Evolutionary conservation across 92 coral and sea anemone genomes (phyloP), one percentile per base, ranked within the genome.

Genomic region (Epizoanthus scotinus): DNA sequence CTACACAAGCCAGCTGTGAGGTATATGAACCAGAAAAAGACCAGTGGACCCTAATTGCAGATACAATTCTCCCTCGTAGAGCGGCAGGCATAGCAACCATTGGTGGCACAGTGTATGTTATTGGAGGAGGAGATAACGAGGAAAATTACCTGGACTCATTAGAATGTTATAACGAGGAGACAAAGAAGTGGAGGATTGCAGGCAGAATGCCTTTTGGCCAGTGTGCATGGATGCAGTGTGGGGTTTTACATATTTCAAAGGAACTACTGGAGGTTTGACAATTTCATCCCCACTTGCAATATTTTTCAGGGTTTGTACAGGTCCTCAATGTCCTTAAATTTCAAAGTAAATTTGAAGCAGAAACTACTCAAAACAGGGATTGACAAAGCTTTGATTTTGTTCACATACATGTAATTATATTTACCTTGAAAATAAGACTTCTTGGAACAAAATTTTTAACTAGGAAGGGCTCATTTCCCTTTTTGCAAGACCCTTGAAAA

Each of bases 1-100:
- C 82, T 13, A 88, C 94, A 28, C 86, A 87, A 54, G 69, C 86
- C 58, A 90, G 94, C 77, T 93, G 98, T 67, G 98, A 93, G 77
- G 62, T 93, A 17, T 93, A 82, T 56, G 84, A 81, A 71, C 87
- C 92, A 21, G 78, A 70, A 22, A 38, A 66, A 0, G 87, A 89
- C 68, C 81, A 83, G 58, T 93, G 98, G 98, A 86, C 74, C 44
- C 44, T 84, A 6, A 67, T 93, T 70, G 90, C 91, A 3, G 91
- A 91, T 54, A 54, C 86, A n/a, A 67, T 79, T 42, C 73, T 75
- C 59, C 92, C 89, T 31, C 89, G 98, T 13, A 94, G 93, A n/a
- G 94, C 94, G 21, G 93, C 91, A 10, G 98, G 98, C 6, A 73
- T 93, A 57, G 69, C 90, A 1, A 81, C 73, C 10, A 62, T 88